Evolutionary conservation across 1,140 invertebrate species (phyloP).

Genomic region (Drosophila bipectinata): DNA sequence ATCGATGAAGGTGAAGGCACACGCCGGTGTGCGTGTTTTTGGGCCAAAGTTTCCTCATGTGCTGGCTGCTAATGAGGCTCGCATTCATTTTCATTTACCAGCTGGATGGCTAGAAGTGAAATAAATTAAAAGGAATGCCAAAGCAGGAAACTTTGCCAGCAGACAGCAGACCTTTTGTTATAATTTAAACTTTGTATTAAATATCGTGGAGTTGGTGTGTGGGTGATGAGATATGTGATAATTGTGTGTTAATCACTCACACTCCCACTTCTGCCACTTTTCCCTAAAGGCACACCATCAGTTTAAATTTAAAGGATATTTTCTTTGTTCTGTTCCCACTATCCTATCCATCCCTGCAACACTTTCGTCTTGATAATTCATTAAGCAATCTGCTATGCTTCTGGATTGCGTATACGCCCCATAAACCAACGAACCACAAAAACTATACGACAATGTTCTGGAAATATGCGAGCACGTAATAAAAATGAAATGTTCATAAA

Average conservation of each 20-base stretch:
- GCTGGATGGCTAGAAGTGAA: constrained; percentile 46
- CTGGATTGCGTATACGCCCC: constrained; percentile 72
- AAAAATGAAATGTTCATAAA: constrained; percentile 68
- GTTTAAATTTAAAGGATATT: constrained; percentile 14
- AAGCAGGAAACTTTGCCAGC: constrained; percentile 23
- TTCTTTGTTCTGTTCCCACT: not conserved
- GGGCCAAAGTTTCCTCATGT: constrained; percentile 66
- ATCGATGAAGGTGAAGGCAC: constrained; percentile 53
- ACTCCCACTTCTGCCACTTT: not conserved
- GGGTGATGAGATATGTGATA: constrained; percentile 29
- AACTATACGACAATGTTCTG: constrained; percentile 57
- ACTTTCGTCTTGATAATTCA: constrained; percentile 43
- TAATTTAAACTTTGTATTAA: constrained; percentile 63
- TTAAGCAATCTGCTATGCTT: constrained; percentile 38
- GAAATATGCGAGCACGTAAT: constrained; percentile 61
- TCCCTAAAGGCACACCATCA: constrained; percentile 5
- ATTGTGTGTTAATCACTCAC: constrained; percentile 30
- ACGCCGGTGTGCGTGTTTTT: constrained; percentile 6
- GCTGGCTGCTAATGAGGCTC: constrained; percentile 69
- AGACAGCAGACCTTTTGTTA: constrained; percentile 34
- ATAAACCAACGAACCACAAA: constrained; percentile 60
- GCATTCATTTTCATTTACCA: constrained; percentile 73
- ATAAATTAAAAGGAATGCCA: constrained; percentile 60
- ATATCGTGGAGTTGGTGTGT: constrained; percentile 19
- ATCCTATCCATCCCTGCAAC: not conserved